A percentile compares a stretch with the other conserved stretches of the same genome.
phyloP scores from a whole-genome alignment of 2,113 vertebrate genomes.

The Furnarius figulus region DNA sequence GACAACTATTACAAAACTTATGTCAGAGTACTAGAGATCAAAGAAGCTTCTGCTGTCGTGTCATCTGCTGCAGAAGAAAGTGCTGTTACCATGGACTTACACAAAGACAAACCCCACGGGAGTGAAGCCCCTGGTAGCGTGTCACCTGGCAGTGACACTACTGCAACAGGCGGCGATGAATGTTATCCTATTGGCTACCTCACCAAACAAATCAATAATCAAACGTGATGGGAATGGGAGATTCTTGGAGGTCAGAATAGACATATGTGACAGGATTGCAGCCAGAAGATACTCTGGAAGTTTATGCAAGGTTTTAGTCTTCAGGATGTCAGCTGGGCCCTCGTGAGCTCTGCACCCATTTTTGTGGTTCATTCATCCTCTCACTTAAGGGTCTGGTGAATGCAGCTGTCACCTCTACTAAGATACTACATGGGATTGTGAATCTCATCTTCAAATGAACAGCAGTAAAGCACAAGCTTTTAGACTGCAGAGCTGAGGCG shows the following conservation, averaged over 20 bases:
- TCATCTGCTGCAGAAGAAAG: not conserved
- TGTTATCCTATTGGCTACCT: not conserved
- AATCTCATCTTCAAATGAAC: not conserved
- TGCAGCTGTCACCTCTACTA: not conserved
- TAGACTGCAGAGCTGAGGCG: not conserved
- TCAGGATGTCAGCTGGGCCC: not conserved
- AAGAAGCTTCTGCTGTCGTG: not conserved
- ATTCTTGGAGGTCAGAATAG: not conserved
- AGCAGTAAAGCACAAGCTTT: not conserved
- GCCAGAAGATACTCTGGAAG: not conserved
- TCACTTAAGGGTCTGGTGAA: not conserved
- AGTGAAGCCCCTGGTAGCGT: too few relatives aligned
- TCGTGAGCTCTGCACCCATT: rapidly evolving
- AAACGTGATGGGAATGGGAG: not conserved
- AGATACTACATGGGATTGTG: not conserved
- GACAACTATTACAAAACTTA: not conserved
- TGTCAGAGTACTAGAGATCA: not conserved
- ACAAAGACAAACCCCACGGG: not conserved
- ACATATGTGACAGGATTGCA: rapidly evolving
- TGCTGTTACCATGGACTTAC: not conserved
- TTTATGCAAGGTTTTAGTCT: not conserved
- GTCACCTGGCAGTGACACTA: not conserved
- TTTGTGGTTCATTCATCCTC: not conserved
- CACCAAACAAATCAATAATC: not conserved
- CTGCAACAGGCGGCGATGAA: not conserved